Base-by-base conservation (phyloP, 2,888 invertebrate species). In the Andrena minutula region DNA sequence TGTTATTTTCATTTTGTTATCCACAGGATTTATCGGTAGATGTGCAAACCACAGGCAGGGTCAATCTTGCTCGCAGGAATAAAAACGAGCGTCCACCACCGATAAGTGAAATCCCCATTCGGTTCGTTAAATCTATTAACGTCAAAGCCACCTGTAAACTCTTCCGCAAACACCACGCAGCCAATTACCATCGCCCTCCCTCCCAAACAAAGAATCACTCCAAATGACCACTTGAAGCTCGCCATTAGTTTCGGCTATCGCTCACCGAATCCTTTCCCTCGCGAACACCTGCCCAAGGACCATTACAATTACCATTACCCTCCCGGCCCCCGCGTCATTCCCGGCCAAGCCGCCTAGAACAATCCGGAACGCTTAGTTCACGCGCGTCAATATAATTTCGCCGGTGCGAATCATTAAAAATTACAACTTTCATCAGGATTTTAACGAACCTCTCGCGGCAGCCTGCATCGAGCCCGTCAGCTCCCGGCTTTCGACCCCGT, bases 361-460 rank as follows among this genome's bases (percentile, higher is more conserved):
- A 66, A 74, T 23, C 16, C 56, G 8, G 32, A 47, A 16, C 30
- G 28, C 12, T 20, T 41, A 41, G 41, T 41, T 51, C 35, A n/a
- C 53, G 28, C n/a, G 16, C 16, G 78, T 61, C 53, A 61, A 66
- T 35, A 61, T 63, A 72, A 60, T 72, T 72, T 51, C 41, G 32
- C 47, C 51, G 10, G 74, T 35, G 35, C 28, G 47, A 74, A 73
- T 79, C 68, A 74, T 74, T 79, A 74, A 74, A 79, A 79, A 79
- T 79, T 68, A 79, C 61, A 69, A 72, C 26, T 79, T 66, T 82
- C 75, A 82, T 73, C 73, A 75, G 53, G 26, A 64, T 72, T 79
- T 82, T 84, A 79, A 82, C 69, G 75, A 81, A 75, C 78, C 61
- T 68, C 71, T 71, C 71, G 66, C 58, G 66, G 65, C 64, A 64